Evolutionary conservation across 2,113 vertebrate genomes (phyloP).

Genomic region (Xyliphius kryptos): DNA sequence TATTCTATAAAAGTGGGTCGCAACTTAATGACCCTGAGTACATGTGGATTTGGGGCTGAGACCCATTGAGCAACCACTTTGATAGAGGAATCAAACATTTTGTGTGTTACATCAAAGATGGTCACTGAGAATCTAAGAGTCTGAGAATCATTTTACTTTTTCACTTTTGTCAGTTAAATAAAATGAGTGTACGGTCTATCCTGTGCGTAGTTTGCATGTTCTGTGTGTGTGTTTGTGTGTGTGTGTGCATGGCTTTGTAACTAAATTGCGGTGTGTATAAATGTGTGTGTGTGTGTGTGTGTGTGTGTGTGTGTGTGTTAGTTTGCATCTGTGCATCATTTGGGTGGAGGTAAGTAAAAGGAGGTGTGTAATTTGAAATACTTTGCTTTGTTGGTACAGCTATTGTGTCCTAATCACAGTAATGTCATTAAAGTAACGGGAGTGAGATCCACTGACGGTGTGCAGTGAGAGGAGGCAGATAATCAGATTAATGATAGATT

Average conservation of each 20-base stretch:
- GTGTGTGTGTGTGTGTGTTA: not conserved
- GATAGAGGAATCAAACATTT: too few relatives aligned
- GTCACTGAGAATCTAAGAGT: too few relatives aligned
- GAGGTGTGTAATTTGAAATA: not conserved
- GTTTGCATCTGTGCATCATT: not conserved
- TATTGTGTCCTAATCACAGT: not conserved
- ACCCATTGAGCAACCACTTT: too few relatives aligned
- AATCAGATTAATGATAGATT: conserved; percentile 44
- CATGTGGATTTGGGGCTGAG: too few relatives aligned
- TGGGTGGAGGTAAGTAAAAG: not conserved
- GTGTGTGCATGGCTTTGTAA: not conserved
- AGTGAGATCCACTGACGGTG: not conserved
- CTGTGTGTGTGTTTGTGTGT: not conserved
- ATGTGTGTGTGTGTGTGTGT: not conserved
- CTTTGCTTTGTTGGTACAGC: not conserved
- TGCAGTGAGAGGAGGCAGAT: conserved; percentile 17
- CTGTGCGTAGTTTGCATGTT: too few relatives aligned
- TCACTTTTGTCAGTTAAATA: too few relatives aligned
- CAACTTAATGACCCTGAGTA: too few relatives aligned
- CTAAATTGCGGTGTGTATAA: not conserved
- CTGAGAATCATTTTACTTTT: too few relatives aligned
- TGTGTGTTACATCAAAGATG: too few relatives aligned
- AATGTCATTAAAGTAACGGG: not conserved
- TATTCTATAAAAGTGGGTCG: too few relatives aligned
- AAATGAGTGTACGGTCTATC: too few relatives aligned